Evolutionary conservation across 2,888 invertebrate genomes (phyloP).

Genomic region (Saturnia japonica): DNA sequence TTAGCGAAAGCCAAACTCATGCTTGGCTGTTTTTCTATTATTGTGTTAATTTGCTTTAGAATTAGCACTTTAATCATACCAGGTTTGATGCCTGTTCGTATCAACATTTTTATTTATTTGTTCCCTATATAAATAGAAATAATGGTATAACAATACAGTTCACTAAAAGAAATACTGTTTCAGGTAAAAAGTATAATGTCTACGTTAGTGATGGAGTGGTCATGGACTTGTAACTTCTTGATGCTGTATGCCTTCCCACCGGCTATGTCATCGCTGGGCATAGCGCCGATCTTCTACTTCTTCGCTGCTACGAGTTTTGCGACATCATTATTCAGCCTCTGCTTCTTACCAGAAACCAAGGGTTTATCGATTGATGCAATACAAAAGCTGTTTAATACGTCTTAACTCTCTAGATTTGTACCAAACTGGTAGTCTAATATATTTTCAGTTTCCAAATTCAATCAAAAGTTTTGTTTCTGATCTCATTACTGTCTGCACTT

Average conservation of each 20-base stretch:
- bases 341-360: slow-evolving; percentile 56
- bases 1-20: no score
- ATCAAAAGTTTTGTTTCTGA: not conserved
- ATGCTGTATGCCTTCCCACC: slow-evolving; percentile 55
- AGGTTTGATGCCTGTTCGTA: no score
- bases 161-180: slow-evolving; percentile 26
- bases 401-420: not conserved
- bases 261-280: slow-evolving; percentile 42
- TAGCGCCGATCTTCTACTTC: slow-evolving; percentile 55
- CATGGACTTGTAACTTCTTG: slow-evolving; percentile 53
- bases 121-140: no score
- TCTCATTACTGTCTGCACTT: no score
- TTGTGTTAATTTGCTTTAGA: no score
- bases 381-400: slow-evolving; percentile 43
- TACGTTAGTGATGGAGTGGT: slow-evolving; percentile 55
- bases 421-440: not conserved
- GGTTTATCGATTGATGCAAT: slow-evolving; percentile 56
- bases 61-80: no score
- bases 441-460: not conserved
- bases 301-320: slow-evolving; percentile 46
- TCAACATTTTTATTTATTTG: no score
- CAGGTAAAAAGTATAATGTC: slow-evolving; percentile 56
- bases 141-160: not conserved
- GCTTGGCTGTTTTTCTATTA: no score
- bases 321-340: slow-evolving; percentile 40